Evolutionary conservation across 2,888 invertebrate species (phyloP).

Genomic region (Trypoxylon attenuatum): DNA sequence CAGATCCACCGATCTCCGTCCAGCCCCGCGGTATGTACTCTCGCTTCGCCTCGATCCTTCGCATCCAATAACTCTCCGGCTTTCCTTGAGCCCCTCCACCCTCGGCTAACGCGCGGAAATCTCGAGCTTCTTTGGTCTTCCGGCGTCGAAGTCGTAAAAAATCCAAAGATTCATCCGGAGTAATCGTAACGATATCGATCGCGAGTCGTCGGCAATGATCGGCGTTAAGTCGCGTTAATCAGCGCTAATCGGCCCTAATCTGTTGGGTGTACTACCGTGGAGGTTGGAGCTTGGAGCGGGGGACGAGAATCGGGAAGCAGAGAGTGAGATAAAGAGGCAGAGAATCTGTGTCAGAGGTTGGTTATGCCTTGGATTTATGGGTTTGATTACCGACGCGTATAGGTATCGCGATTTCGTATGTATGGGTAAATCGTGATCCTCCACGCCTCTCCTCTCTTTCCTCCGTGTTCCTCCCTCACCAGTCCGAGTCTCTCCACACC

Average conservation of each 20-base stretch:
- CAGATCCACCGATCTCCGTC: background rate
- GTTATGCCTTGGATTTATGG: constrained; percentile 66
- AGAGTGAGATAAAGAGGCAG: constrained; percentile 42
- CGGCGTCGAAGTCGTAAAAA: too few relatives aligned
- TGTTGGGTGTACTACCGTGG: constrained; percentile 31
- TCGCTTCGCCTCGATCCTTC: background rate
- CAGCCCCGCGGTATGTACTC: background rate
- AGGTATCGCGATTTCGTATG: constrained; percentile 63
- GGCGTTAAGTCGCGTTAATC: too few relatives aligned
- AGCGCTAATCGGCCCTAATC: constrained; percentile 41
- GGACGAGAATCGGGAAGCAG: constrained; percentile 5
- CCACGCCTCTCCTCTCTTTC: constrained; percentile 62
- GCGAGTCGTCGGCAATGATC: constrained; percentile 50
- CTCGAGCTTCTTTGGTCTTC: too few relatives aligned
- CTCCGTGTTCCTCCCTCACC: constrained; percentile 12
- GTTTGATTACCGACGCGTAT: constrained; percentile 64
- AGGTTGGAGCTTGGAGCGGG: constrained; percentile 9
- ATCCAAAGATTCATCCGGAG: too few relatives aligned
- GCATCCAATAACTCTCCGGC: background rate
- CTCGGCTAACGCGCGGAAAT: background rate
- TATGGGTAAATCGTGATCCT: constrained; percentile 69
- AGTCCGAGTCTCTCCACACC: too few relatives aligned
- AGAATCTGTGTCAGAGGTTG: constrained; percentile 64
- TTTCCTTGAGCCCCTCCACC: background rate
- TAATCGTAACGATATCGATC: constrained; percentile 56